Evolutionary conservation across 2,888 invertebrate genomes (phyloP), one percentile per base, ranked within the genome.

Genomic region (Nezara viridula): DNA sequence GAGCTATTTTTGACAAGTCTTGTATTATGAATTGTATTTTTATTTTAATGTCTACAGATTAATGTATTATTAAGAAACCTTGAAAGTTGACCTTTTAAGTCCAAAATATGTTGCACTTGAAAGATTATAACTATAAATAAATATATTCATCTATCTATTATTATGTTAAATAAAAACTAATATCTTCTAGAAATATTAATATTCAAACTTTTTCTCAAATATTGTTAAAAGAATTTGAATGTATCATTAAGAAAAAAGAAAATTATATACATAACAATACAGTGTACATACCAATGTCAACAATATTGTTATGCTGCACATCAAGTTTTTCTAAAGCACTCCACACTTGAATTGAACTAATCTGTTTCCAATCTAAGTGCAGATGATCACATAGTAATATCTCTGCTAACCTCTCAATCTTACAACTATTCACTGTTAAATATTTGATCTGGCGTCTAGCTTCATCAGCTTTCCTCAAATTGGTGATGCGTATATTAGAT

Each of bases 371-470:
- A 32, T 91, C 88, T 90, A 96, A 97, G 92, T 98, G 97, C 90
- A 98, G 93, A 91, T 96, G 95, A 93, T 98, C 98, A 92, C 98
- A 97, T 90, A 98, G 94, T 16, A 98, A 94, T 91, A 98, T 95
- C 92, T 98, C 96, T 92, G 96, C 96, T 89, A 98, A 95, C 27
- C 94, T 95, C 87, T 94, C 94, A 52, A 96, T 94, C 90, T 94
- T 94, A 16, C 96, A 96, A 89, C 95, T 94, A 89, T 95, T 94
- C 66, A 97, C 95, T 86, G 94, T 94, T 1, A 98, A 92, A 89
- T 93, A 93, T 86, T 93, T 93, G 0, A 97, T 93, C 0, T 96
- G 96, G 89, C 95, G 95, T 44, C 97, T 93, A 60, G 94, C 92
- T 91, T 94, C 94, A 91, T 94, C 94, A 92, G 94, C 94, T 93